Evolutionary conservation across 2,113 vertebrate genomes (phyloP), one percentile per base, ranked within the genome.

Genomic region (Periophthalmodon schlosseri): DNA sequence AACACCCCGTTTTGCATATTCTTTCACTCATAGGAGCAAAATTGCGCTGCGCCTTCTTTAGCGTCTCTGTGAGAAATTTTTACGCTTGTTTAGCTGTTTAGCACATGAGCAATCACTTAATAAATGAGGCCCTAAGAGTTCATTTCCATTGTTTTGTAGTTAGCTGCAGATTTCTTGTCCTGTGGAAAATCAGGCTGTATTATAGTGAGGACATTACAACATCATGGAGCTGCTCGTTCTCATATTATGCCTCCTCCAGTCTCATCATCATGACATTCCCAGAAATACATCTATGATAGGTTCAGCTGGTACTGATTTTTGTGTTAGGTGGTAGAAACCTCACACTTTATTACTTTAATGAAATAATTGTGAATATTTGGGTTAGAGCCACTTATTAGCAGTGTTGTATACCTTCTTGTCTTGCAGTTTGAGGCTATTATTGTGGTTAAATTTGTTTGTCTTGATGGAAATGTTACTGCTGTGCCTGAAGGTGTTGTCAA

Each of bases 111-210:
- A n/a, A n/a, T n/a, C n/a, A n/a, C 28, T 28, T 28, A 28, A 28
- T 28, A 28, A 28, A 28, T 28, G 28, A 28, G 28, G 28, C 28
- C 28, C 28, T 28, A 24, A 60, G 21, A 23, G 39, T 34, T 16
- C 6, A 8, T 33, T 24, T 60, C 57, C 72, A 39, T 84, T 73
- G 61, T 82, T 84, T 18, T 39, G 33, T 20, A 49, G 36, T 69
- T 67, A 65, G 65, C 58, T 44, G 63, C 73, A 72, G 68, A 71
- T 52, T 50, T 47, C 46, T 74, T 68, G 50, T n/a, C n/a, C 65
- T 76, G 18, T 24, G 54, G 49, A 36, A 78, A 63, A 69, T 50
- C 58, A 3, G 61, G 68, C n/a, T 36, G 54, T 66, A 64, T 46
- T 73, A 56, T 56, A 72, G 75, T 57, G 66, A 56, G 70, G 47